Evolutionary conservation across 2,888 invertebrate species (phyloP).

Genomic region (Stomorhina lunata): DNA sequence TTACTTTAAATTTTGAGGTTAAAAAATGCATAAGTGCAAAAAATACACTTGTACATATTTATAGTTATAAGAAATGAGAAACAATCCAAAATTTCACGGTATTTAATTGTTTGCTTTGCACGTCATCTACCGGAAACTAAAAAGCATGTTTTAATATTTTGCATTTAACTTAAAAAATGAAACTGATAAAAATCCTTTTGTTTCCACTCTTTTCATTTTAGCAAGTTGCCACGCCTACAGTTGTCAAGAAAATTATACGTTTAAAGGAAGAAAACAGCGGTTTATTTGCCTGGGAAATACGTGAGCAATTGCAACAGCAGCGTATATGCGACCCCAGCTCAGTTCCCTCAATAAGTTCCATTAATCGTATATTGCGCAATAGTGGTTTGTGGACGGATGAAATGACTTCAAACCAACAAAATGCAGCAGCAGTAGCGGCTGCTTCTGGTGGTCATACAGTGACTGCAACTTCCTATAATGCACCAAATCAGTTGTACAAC

Average conservation of each 20-base stretch:
- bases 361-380: slow-evolving; percentile 94
- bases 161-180: background rate
- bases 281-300: slow-evolving; percentile 98
- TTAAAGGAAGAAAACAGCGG: slow-evolving; percentile 97
- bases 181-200: slow-evolving; percentile 10
- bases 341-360: slow-evolving; percentile 96
- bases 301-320: slow-evolving; percentile 93
- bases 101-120: slow-evolving; percentile 71
- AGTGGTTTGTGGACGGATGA: slow-evolving; percentile 91
- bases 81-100: slow-evolving; percentile 77
- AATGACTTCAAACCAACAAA: slow-evolving; percentile 79
- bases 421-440: slow-evolving; percentile 75
- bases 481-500: slow-evolving; percentile 38
- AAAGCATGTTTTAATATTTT: background rate
- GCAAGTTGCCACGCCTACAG: slow-evolving; percentile 98
- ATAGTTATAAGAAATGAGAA: slow-evolving; percentile 19
- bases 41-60: too few species aligned
- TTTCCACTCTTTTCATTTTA: slow-evolving; percentile 81
- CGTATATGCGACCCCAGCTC: slow-evolving; percentile 94
- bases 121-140: slow-evolving; percentile 42
- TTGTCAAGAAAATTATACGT: slow-evolving; percentile 95
- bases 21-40: slow-evolving; percentile 47
- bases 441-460: slow-evolving; percentile 33
- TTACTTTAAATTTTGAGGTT: background rate
- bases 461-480: slow-evolving; percentile 26